Base-by-base conservation (phyloP, 1,140 invertebrate species). In the Drosophila obscura region DNA sequence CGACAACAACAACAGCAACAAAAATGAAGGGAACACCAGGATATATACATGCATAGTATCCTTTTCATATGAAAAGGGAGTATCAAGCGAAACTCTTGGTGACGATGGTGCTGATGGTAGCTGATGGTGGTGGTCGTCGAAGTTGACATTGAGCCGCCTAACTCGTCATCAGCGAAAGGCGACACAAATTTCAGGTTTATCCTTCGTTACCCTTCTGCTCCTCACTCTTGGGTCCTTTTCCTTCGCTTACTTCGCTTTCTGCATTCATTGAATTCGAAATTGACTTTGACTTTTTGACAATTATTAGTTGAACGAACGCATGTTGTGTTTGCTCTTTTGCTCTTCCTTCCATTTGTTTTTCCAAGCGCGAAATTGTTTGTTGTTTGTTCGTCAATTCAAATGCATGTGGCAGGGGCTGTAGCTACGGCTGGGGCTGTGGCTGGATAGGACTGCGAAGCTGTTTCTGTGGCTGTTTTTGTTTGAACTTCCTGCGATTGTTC, bases 301-400 rank as follows among this genome's bases (percentile, higher is more conserved):
- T 88, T 88, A 88, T 88, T 88, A 88, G 79, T 88, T 88, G 72
- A 84, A 88, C 84, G 84, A 84, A 88, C 84, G 84, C 76, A 78
- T 81, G 78, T 81, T 87, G 63, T 68, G 77, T 62, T 66, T 63
- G 65, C 56, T 69, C 73, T 64, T 76, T 74, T 50, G 53, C 55
- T 35, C 43, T 51, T 50, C 22, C 52, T 67, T 43, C 35, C 77
- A 78, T 85, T 80, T 81, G 80, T 50, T 64, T 79, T 80, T 66
- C 80, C 76, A 89, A 83, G 83, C 83, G 83, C 83, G 72, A 87
- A 87, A 87, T 88, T 88, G 79, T 87, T 88, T 88, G 83, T 87
- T 87, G 72, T 88, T 88, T 67, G 85, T 69, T 53, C 65, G 80
- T 75, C 68, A 75, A 85, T 87, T 87, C 68, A 81, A 87, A 72